phyloP scores from a whole-genome alignment of 1,140 invertebrate species.

The Augochlora pura region DNA sequence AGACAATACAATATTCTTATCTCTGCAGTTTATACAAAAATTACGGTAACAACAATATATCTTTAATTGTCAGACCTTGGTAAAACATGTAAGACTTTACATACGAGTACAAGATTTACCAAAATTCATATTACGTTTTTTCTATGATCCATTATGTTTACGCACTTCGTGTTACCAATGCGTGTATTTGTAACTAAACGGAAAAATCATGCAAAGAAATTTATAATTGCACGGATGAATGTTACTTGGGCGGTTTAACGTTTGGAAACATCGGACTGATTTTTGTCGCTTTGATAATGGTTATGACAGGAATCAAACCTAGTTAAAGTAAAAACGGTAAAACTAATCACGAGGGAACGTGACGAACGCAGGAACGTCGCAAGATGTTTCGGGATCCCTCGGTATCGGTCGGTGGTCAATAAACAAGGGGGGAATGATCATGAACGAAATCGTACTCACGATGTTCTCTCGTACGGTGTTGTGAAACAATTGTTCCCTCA shows the following conservation, averaged over 20 bases:
- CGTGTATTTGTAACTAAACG: neutral
- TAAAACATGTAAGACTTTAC: too few relatives aligned
- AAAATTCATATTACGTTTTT: too few relatives aligned
- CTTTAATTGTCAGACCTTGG: too few relatives aligned
- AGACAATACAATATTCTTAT: neutral
- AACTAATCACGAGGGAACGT: constrained; percentile 3
- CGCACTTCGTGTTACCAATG: neutral
- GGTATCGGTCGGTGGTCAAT: neutral
- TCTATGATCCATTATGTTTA: too few relatives aligned
- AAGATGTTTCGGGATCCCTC: neutral
- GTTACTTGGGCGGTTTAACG: neutral
- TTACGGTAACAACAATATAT: too few relatives aligned
- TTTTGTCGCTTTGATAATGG: neutral
- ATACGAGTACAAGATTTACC: too few relatives aligned
- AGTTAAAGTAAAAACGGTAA: neutral
- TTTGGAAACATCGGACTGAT: neutral
- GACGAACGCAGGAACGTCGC: constrained; percentile 18
- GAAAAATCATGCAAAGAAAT: neutral
- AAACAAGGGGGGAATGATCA: neutral
- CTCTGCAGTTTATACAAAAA: too few relatives aligned
- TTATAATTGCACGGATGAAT: neutral
- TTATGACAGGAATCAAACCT: neutral
- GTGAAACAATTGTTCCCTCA: constrained; percentile 93
- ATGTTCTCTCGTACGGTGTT: constrained; percentile 96
- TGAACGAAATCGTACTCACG: constrained; percentile 83